Base-by-base conservation (phyloP, 1,140 invertebrate genomes). In the Papilio glaucus region DNA sequence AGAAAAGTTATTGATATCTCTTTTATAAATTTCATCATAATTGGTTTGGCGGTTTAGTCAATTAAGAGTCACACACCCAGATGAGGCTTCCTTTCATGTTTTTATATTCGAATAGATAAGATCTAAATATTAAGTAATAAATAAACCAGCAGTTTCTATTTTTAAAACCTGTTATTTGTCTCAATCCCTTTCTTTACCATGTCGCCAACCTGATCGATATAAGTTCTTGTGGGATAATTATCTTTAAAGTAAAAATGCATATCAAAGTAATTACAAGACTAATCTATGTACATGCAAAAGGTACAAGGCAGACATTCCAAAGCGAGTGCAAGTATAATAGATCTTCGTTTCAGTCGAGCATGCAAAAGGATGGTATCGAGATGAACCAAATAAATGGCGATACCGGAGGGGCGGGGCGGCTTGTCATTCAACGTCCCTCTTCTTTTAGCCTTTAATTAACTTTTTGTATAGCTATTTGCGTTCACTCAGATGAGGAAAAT, bases 371-470 rank as follows among this genome's bases (percentile, higher is more conserved):
- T 77, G 83, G 80, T 75, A 76, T 81, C 70, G 76, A 81, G 77
- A 72, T 72, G 79, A 81, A 77, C 78, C 67, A 75, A 84, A 88
- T 89, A 88, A 87, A 90, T 88, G 79, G 86, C 85, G 75, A 85
- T 87, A 83, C 81, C 75, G 78, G 81, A 80, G 81, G 81, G 87
- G 89, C 84, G 86, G 75, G 80, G 75, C 72, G 62, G 53, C 80
- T 82, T 84, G 84, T 89, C 87, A 85, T 80, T 88, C 84, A 88
- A 83, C 78, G 86, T 90, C 83, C 63, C 63, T 62, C 57, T 81
- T 79, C 80, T 85, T 83, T 76, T 85, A 80, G 78, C 78, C 81
- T 86, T 86, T 88, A 83, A 87, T 87, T 86, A 85, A 82, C 77
- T 82, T 79, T 82, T 81, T 81, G 80, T 67, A 69, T 61, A 73